Evolutionary conservation across 2,888 invertebrate genomes (phyloP), one percentile per base, ranked within the genome.

Genomic region (Volucella inanis): DNA sequence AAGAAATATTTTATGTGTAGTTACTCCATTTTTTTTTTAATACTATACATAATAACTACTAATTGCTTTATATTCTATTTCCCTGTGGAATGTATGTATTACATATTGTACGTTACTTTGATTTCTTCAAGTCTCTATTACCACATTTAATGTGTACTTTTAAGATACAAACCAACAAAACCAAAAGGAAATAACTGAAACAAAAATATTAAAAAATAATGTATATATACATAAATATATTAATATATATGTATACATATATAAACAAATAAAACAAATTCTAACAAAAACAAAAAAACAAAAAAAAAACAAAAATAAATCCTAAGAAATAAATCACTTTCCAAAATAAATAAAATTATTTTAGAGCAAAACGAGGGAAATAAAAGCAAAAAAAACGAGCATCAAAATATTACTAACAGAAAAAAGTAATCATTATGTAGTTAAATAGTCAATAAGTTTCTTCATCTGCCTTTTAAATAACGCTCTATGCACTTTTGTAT

Each of bases 401-500:
- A 74, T 55, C 54, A 50, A 72, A 74, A 55, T 64, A 68, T 64
- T 72, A 61, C 45, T 54, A 70, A 68, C 12, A 67, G 61, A 62
- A 41, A 49, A 82, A 59, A 72, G 72, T 79, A 74, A 83, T 57
- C 83, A 79, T 68, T 74, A 83, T 39, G 78, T 78, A 78, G 82
- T 78, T 72, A 50, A 62, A 83, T 79, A 83, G 68, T 68, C 57
- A 31, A 79, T 83, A 83, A 78, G 83, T 83, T 83, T 83, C 78
- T 78, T 78, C 74, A 79, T 83, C 74, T 83, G 83, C 83, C 83
- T 83, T 83, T 83, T 79, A 83, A 83, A 83, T 78, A 83, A 83
- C 83, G 83, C 83, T 83, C 72, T 83, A 83, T 83, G 83, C 83
- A 83, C 83, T 83, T 83, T 83, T 83, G 79, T 83, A 83, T 79